A percentile compares a stretch with the other conserved stretches of the same genome.
Conservation (phyloP, 2,888 invertebrate genomes). For the Eupithecia dodoneata region DNA sequence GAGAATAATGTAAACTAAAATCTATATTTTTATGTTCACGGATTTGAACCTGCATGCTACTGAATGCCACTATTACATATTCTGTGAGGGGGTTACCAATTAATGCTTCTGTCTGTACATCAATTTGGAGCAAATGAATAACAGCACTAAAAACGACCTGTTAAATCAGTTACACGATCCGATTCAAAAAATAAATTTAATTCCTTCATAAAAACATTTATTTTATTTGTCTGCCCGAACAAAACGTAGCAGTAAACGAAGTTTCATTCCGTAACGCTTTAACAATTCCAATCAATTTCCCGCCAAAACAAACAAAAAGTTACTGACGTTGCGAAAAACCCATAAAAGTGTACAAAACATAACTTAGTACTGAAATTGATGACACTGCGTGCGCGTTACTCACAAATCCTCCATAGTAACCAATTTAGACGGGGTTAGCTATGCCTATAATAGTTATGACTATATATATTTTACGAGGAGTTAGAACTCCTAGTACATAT, state of each 20-base stretch:
- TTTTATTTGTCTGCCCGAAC: constrained; percentile 5
- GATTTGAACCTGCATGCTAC: no score
- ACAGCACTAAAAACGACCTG: background rate
- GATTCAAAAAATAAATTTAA: constrained; percentile 19
- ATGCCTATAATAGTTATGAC: background rate
- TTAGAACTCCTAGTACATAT: no score
- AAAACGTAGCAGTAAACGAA: constrained; percentile 30
- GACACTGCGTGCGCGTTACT: constrained; percentile 35
- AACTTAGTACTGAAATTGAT: constrained; percentile 39
- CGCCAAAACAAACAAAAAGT: constrained; percentile 39
- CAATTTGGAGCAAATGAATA: background rate
- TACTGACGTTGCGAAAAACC: constrained; percentile 38
- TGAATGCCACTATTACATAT: no score
- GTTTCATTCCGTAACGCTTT: constrained; percentile 35
- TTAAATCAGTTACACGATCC: background rate
- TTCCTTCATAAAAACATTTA: constrained; percentile 16
- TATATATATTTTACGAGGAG: no score
- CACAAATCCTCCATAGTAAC: constrained; percentile 1
- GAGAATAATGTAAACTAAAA: no score
- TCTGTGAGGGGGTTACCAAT: no score
- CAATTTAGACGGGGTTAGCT: background rate
- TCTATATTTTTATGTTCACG: no score
- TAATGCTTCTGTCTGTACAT: background rate
- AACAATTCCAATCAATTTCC: constrained; percentile 42
- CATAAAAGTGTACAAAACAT: constrained; percentile 39